Evolutionary conservation across 2,888 invertebrate genomes (phyloP).

Genomic region (Diplazon laetatorius): DNA sequence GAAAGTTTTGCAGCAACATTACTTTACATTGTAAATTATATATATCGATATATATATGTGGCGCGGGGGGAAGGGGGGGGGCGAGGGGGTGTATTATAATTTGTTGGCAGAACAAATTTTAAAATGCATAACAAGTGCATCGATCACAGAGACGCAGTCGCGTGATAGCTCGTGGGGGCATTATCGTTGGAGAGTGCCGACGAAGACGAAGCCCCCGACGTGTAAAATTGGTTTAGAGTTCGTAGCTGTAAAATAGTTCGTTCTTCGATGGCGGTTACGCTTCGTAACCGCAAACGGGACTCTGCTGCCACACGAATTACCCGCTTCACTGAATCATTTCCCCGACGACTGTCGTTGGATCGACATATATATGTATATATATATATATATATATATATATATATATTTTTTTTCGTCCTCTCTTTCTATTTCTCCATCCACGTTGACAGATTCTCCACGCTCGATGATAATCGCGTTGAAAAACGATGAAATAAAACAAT

Average conservation of each 20-base stretch:
- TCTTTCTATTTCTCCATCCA: too few relatives aligned
- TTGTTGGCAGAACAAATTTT: background rate
- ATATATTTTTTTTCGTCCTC: too few relatives aligned
- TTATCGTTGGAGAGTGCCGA: constrained; percentile 24
- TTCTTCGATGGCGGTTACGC: constrained; percentile 54
- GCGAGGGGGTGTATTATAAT: too few relatives aligned
- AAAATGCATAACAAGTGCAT: constrained; percentile 1
- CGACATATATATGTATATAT: constrained; percentile 5
- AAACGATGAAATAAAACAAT: too few relatives aligned
- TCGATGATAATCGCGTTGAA: too few relatives aligned
- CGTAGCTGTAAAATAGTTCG: constrained; percentile 65
- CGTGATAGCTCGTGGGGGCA: constrained; percentile 21
- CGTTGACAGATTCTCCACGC: too few relatives aligned
- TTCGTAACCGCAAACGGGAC: constrained; percentile 44
- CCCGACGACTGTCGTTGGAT: background rate
- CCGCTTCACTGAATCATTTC: constrained; percentile 56
- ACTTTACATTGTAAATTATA: too few relatives aligned
- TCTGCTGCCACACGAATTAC: constrained; percentile 40
- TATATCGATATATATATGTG: too few relatives aligned
- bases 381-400: background rate
- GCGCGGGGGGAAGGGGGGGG: too few relatives aligned
- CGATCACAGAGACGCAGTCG: constrained; percentile 36
- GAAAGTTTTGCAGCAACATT: too few relatives aligned
- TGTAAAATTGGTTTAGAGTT: constrained; percentile 75
- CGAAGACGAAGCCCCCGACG: constrained; percentile 72